Conservation (phyloP, 2,888 invertebrate genomes). For the Lysandra bellargus region DNA sequence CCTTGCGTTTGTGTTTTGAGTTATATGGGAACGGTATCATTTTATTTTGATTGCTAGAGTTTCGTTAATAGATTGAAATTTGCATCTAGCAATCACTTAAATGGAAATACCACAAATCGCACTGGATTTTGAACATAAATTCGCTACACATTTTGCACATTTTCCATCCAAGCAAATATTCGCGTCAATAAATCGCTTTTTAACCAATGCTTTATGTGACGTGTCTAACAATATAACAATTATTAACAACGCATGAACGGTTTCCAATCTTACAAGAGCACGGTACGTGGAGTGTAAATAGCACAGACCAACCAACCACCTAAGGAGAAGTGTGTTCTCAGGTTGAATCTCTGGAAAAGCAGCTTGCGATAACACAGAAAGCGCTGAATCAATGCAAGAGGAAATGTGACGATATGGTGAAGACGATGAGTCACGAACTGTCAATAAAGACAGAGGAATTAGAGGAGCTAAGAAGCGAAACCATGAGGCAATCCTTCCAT, state of each 20-base stretch:
- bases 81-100: not conserved
- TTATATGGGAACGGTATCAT: not conserved
- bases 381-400: constrained; percentile 78
- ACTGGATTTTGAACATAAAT: not conserved
- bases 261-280: constrained; percentile 11
- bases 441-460: constrained; percentile 77
- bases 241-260: constrained; percentile 22
- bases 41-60: not conserved
- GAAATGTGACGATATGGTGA: constrained; percentile 78
- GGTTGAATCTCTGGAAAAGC: constrained; percentile 81
- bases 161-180: not conserved
- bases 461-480: constrained; percentile 71
- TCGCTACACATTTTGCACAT: not conserved
- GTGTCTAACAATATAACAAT: constrained; percentile 6
- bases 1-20: not conserved
- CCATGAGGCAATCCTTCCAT: constrained; percentile 69
- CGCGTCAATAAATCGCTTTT: not conserved
- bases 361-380: constrained; percentile 77
- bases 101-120: not conserved
- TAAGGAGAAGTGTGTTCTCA: constrained; percentile 76
- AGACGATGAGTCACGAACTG: constrained; percentile 81
- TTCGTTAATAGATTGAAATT: not conserved
- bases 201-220: not conserved
- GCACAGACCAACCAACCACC: constrained; percentile 59
- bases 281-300: constrained; percentile 55